Conservation (phyloP, 1,140 invertebrate genomes). For the Heliconius hewitsoni region DNA sequence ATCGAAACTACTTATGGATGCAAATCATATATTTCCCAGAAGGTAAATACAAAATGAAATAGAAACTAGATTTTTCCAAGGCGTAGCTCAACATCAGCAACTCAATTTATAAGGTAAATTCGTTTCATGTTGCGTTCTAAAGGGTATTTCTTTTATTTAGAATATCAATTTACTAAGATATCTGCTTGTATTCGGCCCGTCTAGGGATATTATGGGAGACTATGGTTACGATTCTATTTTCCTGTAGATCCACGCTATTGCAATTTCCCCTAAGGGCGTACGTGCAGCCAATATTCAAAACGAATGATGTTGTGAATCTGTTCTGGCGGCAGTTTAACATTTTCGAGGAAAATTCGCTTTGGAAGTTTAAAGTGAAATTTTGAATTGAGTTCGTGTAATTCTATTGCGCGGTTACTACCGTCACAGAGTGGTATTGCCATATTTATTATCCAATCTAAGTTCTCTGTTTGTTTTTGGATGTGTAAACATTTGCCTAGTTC, state of each 20-base stretch:
- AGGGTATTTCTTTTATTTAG: constrained; percentile 50
- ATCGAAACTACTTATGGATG: constrained; percentile 32
- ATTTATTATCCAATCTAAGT: constrained; percentile 50
- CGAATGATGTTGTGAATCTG: constrained; percentile 67
- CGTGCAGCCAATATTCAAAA: constrained; percentile 70
- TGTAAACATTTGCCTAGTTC: constrained; percentile 22
- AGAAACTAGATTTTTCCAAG: constrained; percentile 39
- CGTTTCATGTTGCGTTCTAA: constrained; percentile 54
- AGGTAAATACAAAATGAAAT: constrained; percentile 40
- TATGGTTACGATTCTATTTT: constrained; percentile 68
- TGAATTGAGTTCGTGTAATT: constrained; percentile 47
- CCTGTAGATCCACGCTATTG: constrained; percentile 54
- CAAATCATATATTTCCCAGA: constrained; percentile 36
- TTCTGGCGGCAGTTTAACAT: constrained; percentile 61
- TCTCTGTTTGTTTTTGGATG: constrained; percentile 33
- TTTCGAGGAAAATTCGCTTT: constrained; percentile 47
- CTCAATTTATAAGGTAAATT: constrained; percentile 48
- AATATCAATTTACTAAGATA: constrained; percentile 53
- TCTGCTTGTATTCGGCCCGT: constrained; percentile 56
- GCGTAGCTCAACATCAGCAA: constrained; percentile 36
- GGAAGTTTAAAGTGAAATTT: constrained; percentile 56
- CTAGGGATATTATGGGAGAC: constrained; percentile 63
- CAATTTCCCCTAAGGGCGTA: constrained; percentile 71
- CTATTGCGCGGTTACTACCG: constrained; percentile 47
- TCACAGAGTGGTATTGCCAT: constrained; percentile 39